Conservation (phyloP, 2,888 invertebrate genomes). For the Cheilosia impressa region DNA sequence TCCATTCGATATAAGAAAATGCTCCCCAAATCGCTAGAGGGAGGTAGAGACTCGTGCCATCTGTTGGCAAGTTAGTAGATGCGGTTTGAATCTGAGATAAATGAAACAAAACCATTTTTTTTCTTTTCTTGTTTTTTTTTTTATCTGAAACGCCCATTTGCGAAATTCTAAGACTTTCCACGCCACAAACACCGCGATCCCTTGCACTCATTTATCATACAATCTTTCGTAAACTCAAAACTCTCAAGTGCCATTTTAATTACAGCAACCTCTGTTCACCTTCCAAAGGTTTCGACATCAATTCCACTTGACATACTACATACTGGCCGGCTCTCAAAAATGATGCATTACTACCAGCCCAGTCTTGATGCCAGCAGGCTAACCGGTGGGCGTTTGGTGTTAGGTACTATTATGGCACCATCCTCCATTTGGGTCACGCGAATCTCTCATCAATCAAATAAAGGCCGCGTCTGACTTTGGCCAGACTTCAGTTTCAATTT, state of each 20-base stretch:
- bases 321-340: neutral
- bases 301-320: neutral
- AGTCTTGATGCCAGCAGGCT: neutral
- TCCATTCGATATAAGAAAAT: no score
- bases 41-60: no score
- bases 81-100: no score
- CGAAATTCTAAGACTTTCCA: no score
- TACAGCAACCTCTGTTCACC: neutral
- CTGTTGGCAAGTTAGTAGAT: no score
- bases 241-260: neutral
- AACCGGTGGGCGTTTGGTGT: neutral
- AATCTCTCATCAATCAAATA: slow-evolving; percentile 58
- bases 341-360: slow-evolving; percentile 6
- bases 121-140: no score
- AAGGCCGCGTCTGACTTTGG: slow-evolving; percentile 41
- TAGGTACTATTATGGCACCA: slow-evolving; percentile 27
- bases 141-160: no score
- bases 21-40: no score
- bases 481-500: slow-evolving; percentile 17
- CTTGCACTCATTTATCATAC: no score
- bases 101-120: no score
- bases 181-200: no score
- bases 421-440: slow-evolving; percentile 49
- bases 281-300: slow-evolving; percentile 1
- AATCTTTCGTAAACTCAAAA: neutral